These are phyloP conservation scores for Acanthurus tractus DNA, from an alignment of 2,797 vertebrate genomes.

Conservation along the genomic window DNA sequence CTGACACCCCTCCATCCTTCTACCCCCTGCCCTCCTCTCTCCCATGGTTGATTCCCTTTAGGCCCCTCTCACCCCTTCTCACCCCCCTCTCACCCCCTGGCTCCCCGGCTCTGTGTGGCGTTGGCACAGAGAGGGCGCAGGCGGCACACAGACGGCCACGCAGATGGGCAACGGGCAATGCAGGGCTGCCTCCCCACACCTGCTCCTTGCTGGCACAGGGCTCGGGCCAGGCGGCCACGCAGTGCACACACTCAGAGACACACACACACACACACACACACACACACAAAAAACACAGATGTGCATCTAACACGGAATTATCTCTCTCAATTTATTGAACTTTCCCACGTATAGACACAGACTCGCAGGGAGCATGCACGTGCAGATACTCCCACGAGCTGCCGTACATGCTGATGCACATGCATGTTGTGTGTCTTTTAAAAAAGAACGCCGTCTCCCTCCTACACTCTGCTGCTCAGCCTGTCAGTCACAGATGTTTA, in stretches of 20 bases:
- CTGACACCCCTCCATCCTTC: slow-evolving; percentile 59
- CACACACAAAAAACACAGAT: slow-evolving; percentile 65
- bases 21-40: slow-evolving; percentile 77
- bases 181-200: slow-evolving; percentile 87
- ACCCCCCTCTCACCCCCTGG: slow-evolving; percentile 61
- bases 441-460: slow-evolving; percentile 60
- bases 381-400: slow-evolving; percentile 58
- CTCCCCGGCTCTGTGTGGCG: slow-evolving; percentile 72
- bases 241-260: slow-evolving; percentile 51
- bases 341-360: slow-evolving; percentile 56
- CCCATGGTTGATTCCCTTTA: slow-evolving; percentile 82
- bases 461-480: slow-evolving; percentile 72
- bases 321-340: slow-evolving; percentile 67
- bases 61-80: slow-evolving; percentile 71
- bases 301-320: slow-evolving; percentile 68
- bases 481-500: slow-evolving; percentile 83
- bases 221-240: slow-evolving; percentile 60
- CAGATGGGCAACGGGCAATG: slow-evolving; percentile 89
- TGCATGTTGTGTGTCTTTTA: slow-evolving; percentile 48
- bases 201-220: slow-evolving; percentile 87
- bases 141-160: slow-evolving; percentile 89
- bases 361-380: slow-evolving; percentile 30
- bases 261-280: slow-evolving; percentile 20
- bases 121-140: slow-evolving; percentile 86
- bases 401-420: slow-evolving; percentile 48